Conservation (phyloP, 2,888 invertebrate species). For the Clitarchus hookeri region DNA sequence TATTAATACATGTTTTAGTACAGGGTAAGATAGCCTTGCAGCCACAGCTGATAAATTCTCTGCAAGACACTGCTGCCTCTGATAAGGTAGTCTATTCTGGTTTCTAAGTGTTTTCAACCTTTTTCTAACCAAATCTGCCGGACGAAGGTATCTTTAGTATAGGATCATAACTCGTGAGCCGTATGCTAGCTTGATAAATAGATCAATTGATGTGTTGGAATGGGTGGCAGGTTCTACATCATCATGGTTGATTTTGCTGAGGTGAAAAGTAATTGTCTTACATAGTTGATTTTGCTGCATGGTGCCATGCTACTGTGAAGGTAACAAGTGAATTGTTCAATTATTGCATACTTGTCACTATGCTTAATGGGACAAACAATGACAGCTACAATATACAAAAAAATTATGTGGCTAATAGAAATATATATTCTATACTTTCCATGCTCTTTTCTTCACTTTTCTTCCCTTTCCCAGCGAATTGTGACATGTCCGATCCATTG, state of each 20-base stretch:
- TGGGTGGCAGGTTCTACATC: conserved; percentile 5
- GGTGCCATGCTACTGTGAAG: neutral
- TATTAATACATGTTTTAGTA: conserved; percentile 20
- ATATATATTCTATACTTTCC: neutral
- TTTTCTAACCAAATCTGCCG: neutral
- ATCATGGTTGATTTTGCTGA: neutral
- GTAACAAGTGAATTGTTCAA: conserved; percentile 12
- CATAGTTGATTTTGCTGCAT: neutral
- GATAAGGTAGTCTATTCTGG: conserved; percentile 7
- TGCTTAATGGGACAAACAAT: neutral
- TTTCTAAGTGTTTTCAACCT: neutral
- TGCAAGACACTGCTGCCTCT: conserved; percentile 17
- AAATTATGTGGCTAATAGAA: neutral
- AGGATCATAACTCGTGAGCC: neutral
- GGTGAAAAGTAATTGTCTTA: neutral
- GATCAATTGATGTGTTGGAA: neutral
- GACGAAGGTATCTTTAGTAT: conserved; percentile 4
- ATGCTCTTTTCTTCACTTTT: neutral
- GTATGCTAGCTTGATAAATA: neutral
- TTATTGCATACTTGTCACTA: neutral
- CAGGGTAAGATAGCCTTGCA: neutral
- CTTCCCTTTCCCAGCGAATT: neutral
- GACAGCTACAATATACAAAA: too few relatives aligned
- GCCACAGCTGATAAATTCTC: conserved; percentile 9
- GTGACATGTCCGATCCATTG: neutral